A percentile compares a stretch with the other conserved stretches of the same genome.
Conservation (phyloP, 2,797 vertebrate genomes). For the Schizopygopsis pylzovi region DNA sequence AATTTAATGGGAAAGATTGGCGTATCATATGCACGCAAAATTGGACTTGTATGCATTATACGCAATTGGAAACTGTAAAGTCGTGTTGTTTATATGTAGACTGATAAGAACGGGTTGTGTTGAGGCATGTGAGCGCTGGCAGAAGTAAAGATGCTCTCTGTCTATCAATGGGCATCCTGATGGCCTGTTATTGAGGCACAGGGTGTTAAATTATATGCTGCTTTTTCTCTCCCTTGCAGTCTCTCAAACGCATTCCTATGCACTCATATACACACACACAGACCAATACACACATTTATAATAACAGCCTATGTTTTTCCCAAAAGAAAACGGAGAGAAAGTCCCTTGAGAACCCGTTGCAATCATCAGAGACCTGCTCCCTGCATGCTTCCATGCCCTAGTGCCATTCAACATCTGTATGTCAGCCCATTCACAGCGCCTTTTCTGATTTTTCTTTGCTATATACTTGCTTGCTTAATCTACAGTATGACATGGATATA, state of each 20-base stretch:
- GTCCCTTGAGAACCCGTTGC: neutral
- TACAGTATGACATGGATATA: slow-evolving; percentile 13
- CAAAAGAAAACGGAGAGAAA: neutral
- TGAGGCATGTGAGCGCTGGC: neutral
- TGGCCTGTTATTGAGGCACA: slow-evolving; percentile 69
- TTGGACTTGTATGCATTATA: too few species aligned
- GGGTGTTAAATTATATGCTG: slow-evolving; percentile 76
- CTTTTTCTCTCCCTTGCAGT: slow-evolving; percentile 59
- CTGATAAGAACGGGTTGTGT: too few species aligned
- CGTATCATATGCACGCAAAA: too few species aligned
- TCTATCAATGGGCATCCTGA: slow-evolving; percentile 6
- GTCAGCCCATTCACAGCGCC: neutral
- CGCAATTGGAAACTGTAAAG: too few species aligned
- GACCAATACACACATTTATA: slow-evolving; percentile 17
- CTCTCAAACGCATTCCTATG: slow-evolving; percentile 25
- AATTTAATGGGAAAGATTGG: too few species aligned
- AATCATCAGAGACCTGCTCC: neutral
- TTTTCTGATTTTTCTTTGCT: slow-evolving; percentile 21
- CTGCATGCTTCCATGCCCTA: neutral
- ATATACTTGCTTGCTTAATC: slow-evolving; percentile 6
- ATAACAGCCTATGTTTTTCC: slow-evolving; percentile 30
- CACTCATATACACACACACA: slow-evolving; percentile 25
- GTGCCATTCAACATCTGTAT: slow-evolving; percentile 5
- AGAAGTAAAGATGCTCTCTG: slow-evolving; percentile 28
- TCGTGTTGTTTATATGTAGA: too few species aligned